phyloP scores from a whole-genome alignment of 1,140 invertebrate genomes.

The Euwallacea fornicatus region DNA sequence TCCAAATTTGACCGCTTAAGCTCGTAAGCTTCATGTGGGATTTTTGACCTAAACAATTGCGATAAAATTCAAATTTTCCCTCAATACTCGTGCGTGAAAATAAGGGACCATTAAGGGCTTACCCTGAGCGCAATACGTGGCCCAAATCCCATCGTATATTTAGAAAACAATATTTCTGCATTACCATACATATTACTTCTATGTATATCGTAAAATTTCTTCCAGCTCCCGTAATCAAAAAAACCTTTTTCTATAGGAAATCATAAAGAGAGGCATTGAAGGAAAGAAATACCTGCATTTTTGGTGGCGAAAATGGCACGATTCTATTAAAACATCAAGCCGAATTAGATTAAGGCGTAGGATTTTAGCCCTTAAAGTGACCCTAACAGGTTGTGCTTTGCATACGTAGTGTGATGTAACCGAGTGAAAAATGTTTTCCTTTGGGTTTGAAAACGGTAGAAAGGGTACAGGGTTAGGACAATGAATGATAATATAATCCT shows the following conservation, averaged over 20 bases:
- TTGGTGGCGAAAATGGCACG: too few relatives aligned
- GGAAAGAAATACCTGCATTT: too few relatives aligned
- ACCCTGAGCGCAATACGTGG: background rate
- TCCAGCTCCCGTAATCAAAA: background rate
- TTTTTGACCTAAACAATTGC: background rate
- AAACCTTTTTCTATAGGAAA: background rate
- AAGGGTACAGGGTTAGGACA: too few relatives aligned
- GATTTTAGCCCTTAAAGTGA: too few relatives aligned
- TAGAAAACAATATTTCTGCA: slow-evolving; percentile 3
- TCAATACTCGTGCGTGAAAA: background rate
- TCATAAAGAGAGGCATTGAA: background rate
- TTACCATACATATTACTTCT: slow-evolving; percentile 4
- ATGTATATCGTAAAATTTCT: background rate
- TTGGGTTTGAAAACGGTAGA: background rate
- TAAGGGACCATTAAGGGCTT: background rate
- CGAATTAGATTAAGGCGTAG: too few relatives aligned
- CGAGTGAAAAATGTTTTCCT: background rate
- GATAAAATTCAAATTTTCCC: slow-evolving; percentile 1
- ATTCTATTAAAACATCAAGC: too few relatives aligned
- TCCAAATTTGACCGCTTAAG: too few relatives aligned
- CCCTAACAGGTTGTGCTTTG: background rate
- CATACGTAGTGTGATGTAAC: background rate
- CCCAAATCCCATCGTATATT: slow-evolving; percentile 1
- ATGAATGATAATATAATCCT: too few relatives aligned
- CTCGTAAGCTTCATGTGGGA: background rate